These are phyloP conservation scores for Heterodera schachtii DNA, from an alignment of 1,140 invertebrate genomes.

Conservation along the genomic window DNA sequence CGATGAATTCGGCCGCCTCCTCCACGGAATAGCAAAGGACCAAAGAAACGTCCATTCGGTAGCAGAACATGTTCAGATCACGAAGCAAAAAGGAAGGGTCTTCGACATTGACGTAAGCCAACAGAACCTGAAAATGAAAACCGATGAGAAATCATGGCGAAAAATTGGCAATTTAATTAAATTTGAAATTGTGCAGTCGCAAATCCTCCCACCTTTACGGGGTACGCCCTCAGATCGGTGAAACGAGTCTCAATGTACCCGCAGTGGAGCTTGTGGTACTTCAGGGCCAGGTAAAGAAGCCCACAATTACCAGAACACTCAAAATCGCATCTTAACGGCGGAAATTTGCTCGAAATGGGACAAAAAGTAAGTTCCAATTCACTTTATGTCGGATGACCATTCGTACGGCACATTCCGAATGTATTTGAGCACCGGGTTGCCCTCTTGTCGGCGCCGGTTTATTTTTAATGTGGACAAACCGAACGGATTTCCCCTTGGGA, in stretches of 20 bases:
- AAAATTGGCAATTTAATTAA: too few relatives aligned
- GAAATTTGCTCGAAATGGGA: not conserved
- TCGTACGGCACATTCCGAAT: conserved; percentile 64
- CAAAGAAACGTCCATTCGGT: conserved; percentile 57
- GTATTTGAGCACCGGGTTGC: conserved; percentile 63
- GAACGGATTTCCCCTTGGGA: not conserved
- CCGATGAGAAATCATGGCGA: not conserved
- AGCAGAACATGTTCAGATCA: conserved; percentile 64
- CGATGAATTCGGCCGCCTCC: conserved; percentile 64
- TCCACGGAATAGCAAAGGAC: conserved; percentile 62
- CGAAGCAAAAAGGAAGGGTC: conserved; percentile 57
- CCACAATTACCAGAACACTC: conserved; percentile 52
- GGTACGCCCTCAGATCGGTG: conserved; percentile 42
- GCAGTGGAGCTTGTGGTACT: conserved; percentile 63
- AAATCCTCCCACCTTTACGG: conserved; percentile 37
- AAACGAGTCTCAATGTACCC: conserved; percentile 61
- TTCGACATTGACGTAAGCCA: conserved; percentile 61
- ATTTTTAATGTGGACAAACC: conserved; percentile 44
- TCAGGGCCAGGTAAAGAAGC: conserved; percentile 59
- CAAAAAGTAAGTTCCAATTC: not conserved
- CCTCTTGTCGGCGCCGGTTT: conserved; percentile 59
- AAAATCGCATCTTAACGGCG: conserved; percentile 48
- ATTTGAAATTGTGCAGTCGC: not conserved
- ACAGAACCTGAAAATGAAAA: conserved; percentile 48
- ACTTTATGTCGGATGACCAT: conserved; percentile 56